Conservation (phyloP, 2,113 vertebrate species). For the Hirundichthys speculiger region DNA sequence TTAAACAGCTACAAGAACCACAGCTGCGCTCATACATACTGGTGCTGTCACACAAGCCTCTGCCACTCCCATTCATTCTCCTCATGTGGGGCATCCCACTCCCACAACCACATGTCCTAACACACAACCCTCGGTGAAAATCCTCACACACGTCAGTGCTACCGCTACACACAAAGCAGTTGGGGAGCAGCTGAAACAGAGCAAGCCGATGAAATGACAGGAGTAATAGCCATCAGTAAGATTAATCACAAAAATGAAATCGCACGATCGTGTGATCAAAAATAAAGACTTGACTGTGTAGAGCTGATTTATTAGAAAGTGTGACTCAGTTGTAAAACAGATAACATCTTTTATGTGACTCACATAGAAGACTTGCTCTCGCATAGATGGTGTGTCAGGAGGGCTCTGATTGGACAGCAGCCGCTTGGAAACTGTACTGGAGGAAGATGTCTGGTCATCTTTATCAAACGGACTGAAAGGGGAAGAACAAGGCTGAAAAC, state of each 20-base stretch:
- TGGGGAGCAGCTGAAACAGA: conserved; percentile 76
- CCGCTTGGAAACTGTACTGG: conserved; percentile 91
- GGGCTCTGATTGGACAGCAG: conserved; percentile 98
- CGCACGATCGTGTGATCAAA: background rate
- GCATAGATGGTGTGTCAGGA: conserved; percentile 94
- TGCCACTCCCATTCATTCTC: conserved; percentile 47
- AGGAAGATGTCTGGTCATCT: conserved; percentile 91
- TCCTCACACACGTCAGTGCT: conserved; percentile 60
- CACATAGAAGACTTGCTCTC: conserved; percentile 98
- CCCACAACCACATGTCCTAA: conserved; percentile 45
- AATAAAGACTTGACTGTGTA: background rate
- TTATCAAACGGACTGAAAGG: conserved; percentile 93
- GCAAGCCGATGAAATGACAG: conserved; percentile 68
- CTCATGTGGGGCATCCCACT: conserved; percentile 33
- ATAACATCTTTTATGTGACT: conserved; percentile 72
- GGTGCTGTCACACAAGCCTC: conserved; percentile 50
- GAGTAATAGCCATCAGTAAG: conserved; percentile 39
- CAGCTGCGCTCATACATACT: conserved; percentile 67
- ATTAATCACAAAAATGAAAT: conserved; percentile 17
- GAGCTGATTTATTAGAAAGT: background rate
- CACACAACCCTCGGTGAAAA: conserved; percentile 50
- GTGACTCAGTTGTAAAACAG: background rate
- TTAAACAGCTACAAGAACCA: conserved; percentile 76
- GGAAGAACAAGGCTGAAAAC: background rate
- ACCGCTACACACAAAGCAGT: conserved; percentile 71